Conservation (phyloP, 2,113 vertebrate species). For the Cheirogaleus medius region DNA sequence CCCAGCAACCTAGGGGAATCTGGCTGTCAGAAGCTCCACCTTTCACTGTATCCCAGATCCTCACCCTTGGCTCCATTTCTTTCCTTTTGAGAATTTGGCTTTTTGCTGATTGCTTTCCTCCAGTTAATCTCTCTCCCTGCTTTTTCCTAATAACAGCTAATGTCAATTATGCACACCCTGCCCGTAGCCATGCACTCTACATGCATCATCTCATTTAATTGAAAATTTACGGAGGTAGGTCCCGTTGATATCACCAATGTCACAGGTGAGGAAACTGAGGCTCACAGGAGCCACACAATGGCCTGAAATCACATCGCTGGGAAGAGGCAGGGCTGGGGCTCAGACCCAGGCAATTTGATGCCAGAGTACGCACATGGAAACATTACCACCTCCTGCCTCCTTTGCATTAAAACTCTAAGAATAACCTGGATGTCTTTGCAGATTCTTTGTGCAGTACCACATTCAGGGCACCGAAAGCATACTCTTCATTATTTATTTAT, state of each 20-base stretch:
- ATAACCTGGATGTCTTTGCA: neutral
- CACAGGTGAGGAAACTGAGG: neutral
- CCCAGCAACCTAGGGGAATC: neutral
- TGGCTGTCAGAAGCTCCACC: neutral
- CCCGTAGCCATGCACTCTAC: neutral
- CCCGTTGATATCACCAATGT: neutral
- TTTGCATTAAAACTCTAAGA: neutral
- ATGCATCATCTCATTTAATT: neutral
- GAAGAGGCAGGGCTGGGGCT: neutral
- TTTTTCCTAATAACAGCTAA: neutral
- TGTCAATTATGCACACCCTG: too few species aligned
- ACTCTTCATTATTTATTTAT: constrained; percentile 12
- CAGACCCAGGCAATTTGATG: neutral
- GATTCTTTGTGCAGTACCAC: neutral
- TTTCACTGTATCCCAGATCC: neutral
- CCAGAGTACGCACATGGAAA: rapidly evolving
- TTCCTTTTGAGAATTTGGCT: neutral
- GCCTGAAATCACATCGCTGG: neutral
- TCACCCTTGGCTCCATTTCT: neutral
- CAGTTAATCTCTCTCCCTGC: neutral
- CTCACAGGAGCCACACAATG: neutral
- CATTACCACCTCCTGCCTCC: neutral
- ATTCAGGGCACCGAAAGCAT: neutral
- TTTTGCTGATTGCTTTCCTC: neutral
- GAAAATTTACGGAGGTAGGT: neutral